These are phyloP conservation scores for Ricordea florida DNA, from an alignment of 92 coral and sea anemone species.

Conservation along the genomic window DNA sequence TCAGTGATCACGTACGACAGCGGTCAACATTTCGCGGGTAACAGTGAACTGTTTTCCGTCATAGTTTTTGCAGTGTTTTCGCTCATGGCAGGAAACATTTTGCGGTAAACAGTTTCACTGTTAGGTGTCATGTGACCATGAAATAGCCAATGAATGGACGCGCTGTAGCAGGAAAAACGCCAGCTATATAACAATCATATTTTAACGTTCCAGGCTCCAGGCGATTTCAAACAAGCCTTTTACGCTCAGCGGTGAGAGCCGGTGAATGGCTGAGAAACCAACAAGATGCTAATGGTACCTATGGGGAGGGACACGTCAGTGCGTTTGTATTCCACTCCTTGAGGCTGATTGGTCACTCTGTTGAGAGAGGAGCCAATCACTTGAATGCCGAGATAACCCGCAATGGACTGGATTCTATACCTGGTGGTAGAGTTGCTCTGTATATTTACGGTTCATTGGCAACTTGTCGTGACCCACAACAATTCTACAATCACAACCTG, in stretches of 20 bases:
- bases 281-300: slow-evolving; percentile 29
- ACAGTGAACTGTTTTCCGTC: too few species aligned
- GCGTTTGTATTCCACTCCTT: slow-evolving; percentile 48
- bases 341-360: slow-evolving; percentile 57
- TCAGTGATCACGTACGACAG: too few species aligned
- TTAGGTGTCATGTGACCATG: too few species aligned
- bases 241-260: slow-evolving; percentile 78
- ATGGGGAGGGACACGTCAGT: slow-evolving; percentile 44
- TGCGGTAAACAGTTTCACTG: too few species aligned
- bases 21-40: too few species aligned
- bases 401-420: slow-evolving; percentile 24
- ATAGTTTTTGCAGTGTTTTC: too few species aligned
- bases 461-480: slow-evolving; percentile 62
- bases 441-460: slow-evolving; percentile 68
- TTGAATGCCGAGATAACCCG: slow-evolving; percentile 37
- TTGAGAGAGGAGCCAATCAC: slow-evolving; percentile 46
- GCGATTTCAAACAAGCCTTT: slow-evolving; percentile 65
- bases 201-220: slow-evolving; percentile 53
- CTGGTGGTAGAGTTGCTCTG: slow-evolving; percentile 60
- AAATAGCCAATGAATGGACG: not conserved
- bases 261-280: slow-evolving; percentile 72
- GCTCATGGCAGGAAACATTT: too few species aligned
- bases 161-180: too few species aligned
- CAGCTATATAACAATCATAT: too few species aligned
- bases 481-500: slow-evolving; percentile 51